Evolutionary conservation across 2,888 invertebrate species (phyloP), one percentile per base, ranked within the genome.

Genomic region (Iselma pallidipennis): DNA sequence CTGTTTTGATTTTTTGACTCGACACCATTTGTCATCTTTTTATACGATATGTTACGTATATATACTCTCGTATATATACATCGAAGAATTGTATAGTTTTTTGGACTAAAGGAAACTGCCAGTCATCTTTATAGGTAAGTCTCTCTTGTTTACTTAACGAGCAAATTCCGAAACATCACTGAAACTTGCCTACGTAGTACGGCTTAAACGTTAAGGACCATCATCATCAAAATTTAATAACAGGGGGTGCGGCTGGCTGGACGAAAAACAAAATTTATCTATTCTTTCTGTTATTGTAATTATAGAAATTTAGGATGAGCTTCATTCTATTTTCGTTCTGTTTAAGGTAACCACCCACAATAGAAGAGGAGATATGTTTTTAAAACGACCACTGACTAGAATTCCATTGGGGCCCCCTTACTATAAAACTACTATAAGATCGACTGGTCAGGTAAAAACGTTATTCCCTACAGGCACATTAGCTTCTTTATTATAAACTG

Each of bases 1-100:
- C 68, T 72, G 71, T 72, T 73, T 73, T 72, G 72, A 72, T 72
- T 71, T 71, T 71, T 67, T 60, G 68, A 65, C 71, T 71, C 65
- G 63, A 57, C 62, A 71, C 68, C 72, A 72, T 73, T 73, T 73
- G 73, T 73, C 72, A 73, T 73, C 69, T 71, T 71, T 69, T 70
- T 69, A 61, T 67, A 61, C 63, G 63, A 58, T 56, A n/a, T n/a
- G n/a, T n/a, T n/a, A n/a, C n/a, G n/a, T n/a, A n/a, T n/a, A n/a
- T n/a, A n/a, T n/a, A n/a, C n/a, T n/a, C n/a, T n/a, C n/a, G n/a
- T n/a, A n/a, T 58, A 65, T 33, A 53, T 10, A 49, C 28, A 63
- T 49, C 26, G 56, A 56, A 63, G 45, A 54, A 42, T 51, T 56
- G 49, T 26, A 49, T 53, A 28, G 59, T 59, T 59, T 63, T 59